Evolutionary conservation across 1,140 invertebrate species (phyloP), one percentile per base, ranked within the genome.

Genomic region (Danaus plexippus): DNA sequence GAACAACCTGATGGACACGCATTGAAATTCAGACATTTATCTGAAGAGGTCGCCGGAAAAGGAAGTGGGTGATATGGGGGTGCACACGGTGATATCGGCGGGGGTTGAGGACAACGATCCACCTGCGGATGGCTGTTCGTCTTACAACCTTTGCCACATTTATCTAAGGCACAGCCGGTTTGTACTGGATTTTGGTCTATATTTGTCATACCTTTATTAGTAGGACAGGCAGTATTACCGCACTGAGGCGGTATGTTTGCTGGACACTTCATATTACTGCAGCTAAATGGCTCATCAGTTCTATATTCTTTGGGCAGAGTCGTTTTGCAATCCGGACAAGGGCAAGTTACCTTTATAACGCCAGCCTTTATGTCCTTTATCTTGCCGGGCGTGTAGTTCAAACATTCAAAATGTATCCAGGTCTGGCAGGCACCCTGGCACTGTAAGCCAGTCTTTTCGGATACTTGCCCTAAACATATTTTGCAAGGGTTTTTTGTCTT

Each of bases 401-500:
- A 32, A 47, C 80, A 84, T 2, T 43, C 45, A 59, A 69, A 84
- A 12, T 84, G 80, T 1, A 73, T 61, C 80, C 80, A 84, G 9
- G 48, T 71, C 45, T 75, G 57, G 51, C 80, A 84, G 2, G 69
- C 67, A 0, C 80, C 78, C 55, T 77, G 68, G 53, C 80, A 84
- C 60, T 81, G 75, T 40, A 81, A 52, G 4, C 78, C 80, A 9
- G 54, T 81, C 47, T 76, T 84, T 3, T 62, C 45, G 2, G 68
- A 66, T 8, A 84, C 80, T 2, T 70, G 11, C 8, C 60, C 58
- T 22, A 75, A 62, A 52, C 80, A 84, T 52, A 84, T 78, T 57
- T 80, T 84, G 63, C 80, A 84, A 8, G 77, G 69, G 50, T 75
- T 78, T 65, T 79, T 80, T 10, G 69, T 60, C 69, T 73, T 77